phyloP scores from a whole-genome alignment of 2,888 invertebrate species.

The Nephrotoma appendiculata region DNA sequence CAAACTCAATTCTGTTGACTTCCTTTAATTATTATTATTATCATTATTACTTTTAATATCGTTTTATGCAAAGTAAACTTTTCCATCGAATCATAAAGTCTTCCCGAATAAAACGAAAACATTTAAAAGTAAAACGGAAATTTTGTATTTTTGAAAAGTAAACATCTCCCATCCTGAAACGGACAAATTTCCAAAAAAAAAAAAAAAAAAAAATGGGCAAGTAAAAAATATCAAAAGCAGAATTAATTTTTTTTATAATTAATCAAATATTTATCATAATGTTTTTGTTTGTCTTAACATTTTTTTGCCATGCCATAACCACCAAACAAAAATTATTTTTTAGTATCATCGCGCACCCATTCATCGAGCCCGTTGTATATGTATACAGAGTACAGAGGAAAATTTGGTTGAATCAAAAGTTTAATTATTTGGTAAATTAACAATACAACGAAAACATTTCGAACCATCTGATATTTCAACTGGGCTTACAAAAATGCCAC shows the following conservation, averaged over 20 bases:
- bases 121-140: background rate
- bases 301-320: background rate
- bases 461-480: background rate
- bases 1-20: background rate
- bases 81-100: background rate
- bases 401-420: background rate
- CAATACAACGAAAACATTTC: background rate
- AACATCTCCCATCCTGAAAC: background rate
- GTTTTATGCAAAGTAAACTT: background rate
- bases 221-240: background rate
- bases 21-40: background rate
- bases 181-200: background rate
- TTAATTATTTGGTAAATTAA: background rate
- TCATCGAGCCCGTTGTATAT: background rate
- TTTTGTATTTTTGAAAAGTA: background rate
- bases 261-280: background rate
- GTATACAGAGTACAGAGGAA: background rate
- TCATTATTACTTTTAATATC: background rate
- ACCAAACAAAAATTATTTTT: background rate
- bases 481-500: background rate
- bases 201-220: background rate
- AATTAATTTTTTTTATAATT: background rate
- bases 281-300: background rate
- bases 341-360: background rate
- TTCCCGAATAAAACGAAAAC: background rate